Percentiles rank a stretch among this genome's conserved stretches.
phyloP scores from a whole-genome alignment of 2,888 invertebrate genomes.

The Trichogramma dendrolimi region DNA sequence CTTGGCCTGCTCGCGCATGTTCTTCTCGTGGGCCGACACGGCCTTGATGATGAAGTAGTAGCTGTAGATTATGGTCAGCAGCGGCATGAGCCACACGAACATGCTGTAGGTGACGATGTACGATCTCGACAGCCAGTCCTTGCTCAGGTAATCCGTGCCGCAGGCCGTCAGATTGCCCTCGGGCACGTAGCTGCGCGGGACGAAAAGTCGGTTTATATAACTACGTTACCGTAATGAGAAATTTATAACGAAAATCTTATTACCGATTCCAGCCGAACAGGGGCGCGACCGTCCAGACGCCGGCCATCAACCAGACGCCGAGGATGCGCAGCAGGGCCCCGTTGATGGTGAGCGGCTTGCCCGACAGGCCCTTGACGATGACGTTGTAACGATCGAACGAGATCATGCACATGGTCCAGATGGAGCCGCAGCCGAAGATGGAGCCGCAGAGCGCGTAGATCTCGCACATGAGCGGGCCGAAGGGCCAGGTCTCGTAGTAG shows the following conservation, averaged over 20 bases:
- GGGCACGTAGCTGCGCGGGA: constrained; percentile 71
- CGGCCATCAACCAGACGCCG: constrained; percentile 73
- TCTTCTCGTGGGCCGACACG: constrained; percentile 78
- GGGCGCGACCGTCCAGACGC: constrained; percentile 78
- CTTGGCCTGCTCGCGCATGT: constrained; percentile 85
- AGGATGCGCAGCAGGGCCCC: constrained; percentile 74
- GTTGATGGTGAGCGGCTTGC: constrained; percentile 77
- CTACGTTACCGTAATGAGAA: background rate
- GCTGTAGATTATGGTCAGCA: constrained; percentile 77
- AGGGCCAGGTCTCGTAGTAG: constrained; percentile 67
- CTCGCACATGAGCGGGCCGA: constrained; percentile 77
- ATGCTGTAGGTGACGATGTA: constrained; percentile 77
- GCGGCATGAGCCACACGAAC: constrained; percentile 73
- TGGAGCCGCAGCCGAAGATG: constrained; percentile 83
- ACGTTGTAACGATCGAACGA: constrained; percentile 91
- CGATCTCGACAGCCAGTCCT: constrained; percentile 71
- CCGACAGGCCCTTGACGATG: constrained; percentile 84
- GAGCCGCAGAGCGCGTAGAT: constrained; percentile 84
- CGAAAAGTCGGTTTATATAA: background rate
- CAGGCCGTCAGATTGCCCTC: constrained; percentile 93
- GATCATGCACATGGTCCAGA: constrained; percentile 91
- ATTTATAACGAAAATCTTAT: background rate
- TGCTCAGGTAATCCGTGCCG: constrained; percentile 80
- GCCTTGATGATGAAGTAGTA: constrained; percentile 80
- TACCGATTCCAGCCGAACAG: constrained; percentile 83